phyloP scores from a whole-genome alignment of 2,888 invertebrate species.

The Xanthorhoe spadicearia region DNA sequence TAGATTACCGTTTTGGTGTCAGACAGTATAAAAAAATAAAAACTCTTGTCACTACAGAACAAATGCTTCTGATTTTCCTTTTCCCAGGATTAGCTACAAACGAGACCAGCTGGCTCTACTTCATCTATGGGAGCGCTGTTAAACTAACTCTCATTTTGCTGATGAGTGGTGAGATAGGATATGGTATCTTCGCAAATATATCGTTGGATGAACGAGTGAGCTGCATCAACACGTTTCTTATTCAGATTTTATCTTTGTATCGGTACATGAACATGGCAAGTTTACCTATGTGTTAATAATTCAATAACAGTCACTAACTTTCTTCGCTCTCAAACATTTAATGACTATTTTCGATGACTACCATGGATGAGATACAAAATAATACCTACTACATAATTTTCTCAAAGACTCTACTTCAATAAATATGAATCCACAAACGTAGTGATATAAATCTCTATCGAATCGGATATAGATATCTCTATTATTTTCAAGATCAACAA shows the following conservation, averaged over 20 bases:
- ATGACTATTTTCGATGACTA: background rate
- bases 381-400: too few relatives aligned
- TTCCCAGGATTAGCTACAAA: slow-evolving; percentile 55
- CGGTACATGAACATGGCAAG: slow-evolving; percentile 70
- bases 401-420: too few relatives aligned
- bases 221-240: slow-evolving; percentile 57
- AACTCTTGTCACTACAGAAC: background rate
- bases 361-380: too few relatives aligned
- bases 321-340: too few relatives aligned
- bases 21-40: too few relatives aligned
- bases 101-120: slow-evolving; percentile 55
- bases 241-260: slow-evolving; percentile 64
- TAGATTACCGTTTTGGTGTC: too few relatives aligned
- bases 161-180: slow-evolving; percentile 63
- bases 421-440: too few relatives aligned
- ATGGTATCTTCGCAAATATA: slow-evolving; percentile 51
- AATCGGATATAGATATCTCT: too few relatives aligned
- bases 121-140: slow-evolving; percentile 58
- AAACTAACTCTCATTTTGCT: slow-evolving; percentile 56
- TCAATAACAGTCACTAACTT: too few relatives aligned
- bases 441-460: too few relatives aligned
- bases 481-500: too few relatives aligned
- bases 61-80: background rate
- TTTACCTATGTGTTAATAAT: slow-evolving; percentile 6
- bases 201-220: slow-evolving; percentile 61